These are phyloP conservation scores for Tragelaphus oryx DNA, from an alignment of 2,797 vertebrate genomes.

Conservation along the genomic window DNA sequence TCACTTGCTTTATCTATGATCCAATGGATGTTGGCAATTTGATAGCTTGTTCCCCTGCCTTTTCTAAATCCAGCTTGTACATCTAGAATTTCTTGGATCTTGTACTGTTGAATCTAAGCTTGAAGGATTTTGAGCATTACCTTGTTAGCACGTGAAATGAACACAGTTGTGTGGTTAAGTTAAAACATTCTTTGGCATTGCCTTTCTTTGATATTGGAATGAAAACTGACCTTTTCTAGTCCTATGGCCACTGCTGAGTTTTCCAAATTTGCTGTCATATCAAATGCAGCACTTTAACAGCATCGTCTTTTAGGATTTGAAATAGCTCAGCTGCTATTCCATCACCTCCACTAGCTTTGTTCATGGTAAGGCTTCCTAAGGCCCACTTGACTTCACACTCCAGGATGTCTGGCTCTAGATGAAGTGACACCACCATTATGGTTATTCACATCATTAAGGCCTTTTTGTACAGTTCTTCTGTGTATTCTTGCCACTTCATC, in stretches of 20 bases:
- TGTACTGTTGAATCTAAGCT: neutral
- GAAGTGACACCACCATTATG: neutral
- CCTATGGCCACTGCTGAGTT: neutral
- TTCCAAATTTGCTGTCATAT: neutral
- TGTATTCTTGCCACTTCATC: neutral
- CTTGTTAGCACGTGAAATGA: neutral
- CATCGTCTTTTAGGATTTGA: neutral
- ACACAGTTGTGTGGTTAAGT: neutral
- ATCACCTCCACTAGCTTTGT: neutral
- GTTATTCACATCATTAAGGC: neutral
- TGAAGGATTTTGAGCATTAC: neutral
- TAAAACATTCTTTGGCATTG: neutral
- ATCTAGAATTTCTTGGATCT: neutral
- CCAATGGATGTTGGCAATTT: neutral
- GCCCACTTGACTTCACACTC: neutral
- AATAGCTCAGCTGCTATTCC: neutral
- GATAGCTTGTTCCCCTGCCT: neutral
- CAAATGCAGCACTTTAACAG: neutral
- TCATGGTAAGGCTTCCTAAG: neutral
- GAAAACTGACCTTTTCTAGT: neutral
- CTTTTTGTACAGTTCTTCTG: neutral
- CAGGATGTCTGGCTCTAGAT: neutral
- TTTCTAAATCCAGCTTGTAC: neutral
- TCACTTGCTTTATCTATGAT: neutral
- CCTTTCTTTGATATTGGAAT: neutral